These are phyloP conservation scores for Odontocerum albicorne DNA, from an alignment of 2,888 invertebrate genomes.

Conservation along the genomic window DNA sequence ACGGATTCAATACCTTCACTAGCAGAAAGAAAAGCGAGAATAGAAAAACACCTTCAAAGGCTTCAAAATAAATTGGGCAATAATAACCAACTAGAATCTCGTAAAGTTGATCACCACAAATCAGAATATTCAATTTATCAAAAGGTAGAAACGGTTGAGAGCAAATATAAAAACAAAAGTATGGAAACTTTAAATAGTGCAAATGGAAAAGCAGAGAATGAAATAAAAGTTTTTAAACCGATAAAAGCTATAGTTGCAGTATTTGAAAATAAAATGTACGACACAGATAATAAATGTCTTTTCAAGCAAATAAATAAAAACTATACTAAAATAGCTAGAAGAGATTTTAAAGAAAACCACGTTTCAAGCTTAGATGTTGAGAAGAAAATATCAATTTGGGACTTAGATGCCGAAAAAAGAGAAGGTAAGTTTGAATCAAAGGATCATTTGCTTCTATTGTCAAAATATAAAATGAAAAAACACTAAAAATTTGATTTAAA, in stretches of 20 bases:
- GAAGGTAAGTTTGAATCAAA: slow-evolving; percentile 21
- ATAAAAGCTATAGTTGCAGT: slow-evolving; percentile 28
- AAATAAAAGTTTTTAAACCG: slow-evolving; percentile 19
- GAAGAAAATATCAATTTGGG: too few relatives aligned
- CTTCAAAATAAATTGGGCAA: slow-evolving; percentile 24
- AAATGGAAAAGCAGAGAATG: slow-evolving; percentile 5
- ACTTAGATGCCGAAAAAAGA: slow-evolving; percentile 28
- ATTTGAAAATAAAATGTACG: slow-evolving; percentile 29
- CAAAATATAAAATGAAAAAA: too few relatives aligned
- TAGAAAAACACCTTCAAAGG: slow-evolving; percentile 30
- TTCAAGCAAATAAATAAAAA: too few relatives aligned
- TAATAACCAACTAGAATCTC: slow-evolving; percentile 4
- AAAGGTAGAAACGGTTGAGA: too few relatives aligned
- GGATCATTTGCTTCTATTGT: too few relatives aligned
- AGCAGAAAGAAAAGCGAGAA: slow-evolving; percentile 28
- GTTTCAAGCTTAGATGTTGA: too few relatives aligned
- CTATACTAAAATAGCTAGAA: too few relatives aligned
- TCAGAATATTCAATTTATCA: neutral
- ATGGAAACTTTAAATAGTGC: too few relatives aligned
- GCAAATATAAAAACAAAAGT: neutral
- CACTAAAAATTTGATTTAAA: too few relatives aligned
- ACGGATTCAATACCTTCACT: slow-evolving; percentile 30
- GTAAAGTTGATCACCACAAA: neutral
- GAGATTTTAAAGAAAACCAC: too few relatives aligned
- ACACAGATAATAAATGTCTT: too few relatives aligned